These are phyloP conservation scores for Atta texana DNA, from an alignment of 1,140 invertebrate species.

Conservation along the genomic window DNA sequence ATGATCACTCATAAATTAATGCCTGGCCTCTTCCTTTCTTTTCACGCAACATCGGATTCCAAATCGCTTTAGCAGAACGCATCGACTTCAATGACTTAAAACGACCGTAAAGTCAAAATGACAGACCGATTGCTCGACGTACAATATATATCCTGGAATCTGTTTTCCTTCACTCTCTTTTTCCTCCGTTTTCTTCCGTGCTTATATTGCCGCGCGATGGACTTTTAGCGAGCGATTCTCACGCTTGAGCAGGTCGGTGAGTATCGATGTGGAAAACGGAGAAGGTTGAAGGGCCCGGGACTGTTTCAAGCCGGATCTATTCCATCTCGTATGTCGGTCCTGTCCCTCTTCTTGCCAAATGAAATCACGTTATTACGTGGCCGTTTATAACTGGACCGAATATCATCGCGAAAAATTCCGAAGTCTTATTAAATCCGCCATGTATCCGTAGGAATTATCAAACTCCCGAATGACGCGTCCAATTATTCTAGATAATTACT, in stretches of 20 bases:
- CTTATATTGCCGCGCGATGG: conserved; percentile 11
- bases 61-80: neutral
- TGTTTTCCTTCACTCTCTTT: conserved; percentile 24
- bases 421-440: neutral
- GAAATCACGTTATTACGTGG: conserved; percentile 46
- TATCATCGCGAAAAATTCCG: conserved; percentile 14
- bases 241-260: neutral
- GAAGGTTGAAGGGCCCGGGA: conserved; percentile 24
- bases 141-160: conserved; percentile 46
- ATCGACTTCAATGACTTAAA: conserved; percentile 29
- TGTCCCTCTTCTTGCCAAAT: too few species aligned
- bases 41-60: neutral
- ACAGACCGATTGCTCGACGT: conserved; percentile 12
- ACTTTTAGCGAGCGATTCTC: conserved; percentile 13
- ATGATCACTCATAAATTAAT: conserved; percentile 3
- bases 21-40: neutral
- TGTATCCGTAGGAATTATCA: conserved; percentile 29
- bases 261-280: conserved; percentile 41
- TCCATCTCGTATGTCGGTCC: neutral
- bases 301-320: conserved; percentile 17
- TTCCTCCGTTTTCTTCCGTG: conserved; percentile 7
- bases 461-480: conserved; percentile 39
- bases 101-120: conserved; percentile 24
- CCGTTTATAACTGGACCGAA: neutral
- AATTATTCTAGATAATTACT: conserved; percentile 62